Evolutionary conservation across 2,113 vertebrate species (phyloP).

Genomic region (Formicarius rufipectus): DNA sequence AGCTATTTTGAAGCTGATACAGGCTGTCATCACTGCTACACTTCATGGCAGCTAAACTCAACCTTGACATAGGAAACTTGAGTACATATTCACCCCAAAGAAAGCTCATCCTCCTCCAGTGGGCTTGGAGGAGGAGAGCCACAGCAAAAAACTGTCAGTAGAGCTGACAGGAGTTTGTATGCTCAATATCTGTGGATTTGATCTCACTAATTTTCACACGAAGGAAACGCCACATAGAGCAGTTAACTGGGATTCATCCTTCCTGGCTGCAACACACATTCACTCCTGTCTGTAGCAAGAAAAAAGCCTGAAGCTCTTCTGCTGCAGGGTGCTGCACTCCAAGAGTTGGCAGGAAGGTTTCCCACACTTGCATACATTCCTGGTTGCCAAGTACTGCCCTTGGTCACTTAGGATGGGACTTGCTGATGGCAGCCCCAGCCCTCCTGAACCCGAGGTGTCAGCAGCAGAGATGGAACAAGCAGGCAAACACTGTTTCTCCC

Average conservation of each 20-base stretch:
- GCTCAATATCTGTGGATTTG: neutral
- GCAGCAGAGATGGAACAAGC: neutral
- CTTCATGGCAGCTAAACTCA: neutral
- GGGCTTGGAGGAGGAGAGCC: neutral
- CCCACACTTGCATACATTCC: accelerated
- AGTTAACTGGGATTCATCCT: neutral
- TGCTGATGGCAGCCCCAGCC: neutral
- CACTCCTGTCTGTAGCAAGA: neutral
- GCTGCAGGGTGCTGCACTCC: neutral
- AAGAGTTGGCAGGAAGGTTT: neutral
- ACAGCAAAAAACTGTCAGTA: neutral
- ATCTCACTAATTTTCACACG: neutral
- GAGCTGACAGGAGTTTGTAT: neutral
- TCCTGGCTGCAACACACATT: neutral
- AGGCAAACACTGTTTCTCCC: neutral
- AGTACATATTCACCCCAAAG: neutral
- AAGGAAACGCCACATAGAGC: neutral
- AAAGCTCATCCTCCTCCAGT: neutral
- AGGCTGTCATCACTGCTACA: neutral
- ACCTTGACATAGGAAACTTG: neutral
- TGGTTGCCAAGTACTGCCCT: neutral
- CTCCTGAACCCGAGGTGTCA: neutral
- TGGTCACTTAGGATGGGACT: neutral
- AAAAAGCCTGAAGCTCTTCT: neutral
- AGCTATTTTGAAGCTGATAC: neutral